These are phyloP conservation scores for Hydroisotoma schaefferi DNA, from an alignment of 2,888 invertebrate genomes.

Conservation along the genomic window DNA sequence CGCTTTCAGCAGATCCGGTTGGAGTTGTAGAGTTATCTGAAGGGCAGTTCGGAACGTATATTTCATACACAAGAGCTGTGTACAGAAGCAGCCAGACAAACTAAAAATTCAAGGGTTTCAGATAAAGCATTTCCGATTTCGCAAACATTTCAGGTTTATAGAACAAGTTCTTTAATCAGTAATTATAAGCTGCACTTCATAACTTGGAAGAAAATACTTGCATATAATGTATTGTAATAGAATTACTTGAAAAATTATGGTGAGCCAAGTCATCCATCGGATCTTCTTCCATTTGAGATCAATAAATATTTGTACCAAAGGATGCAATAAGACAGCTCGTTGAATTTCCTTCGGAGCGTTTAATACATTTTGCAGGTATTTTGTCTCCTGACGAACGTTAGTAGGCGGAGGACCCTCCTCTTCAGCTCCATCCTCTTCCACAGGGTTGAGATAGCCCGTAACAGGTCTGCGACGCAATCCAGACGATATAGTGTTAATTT, in stretches of 20 bases:
- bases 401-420: not conserved
- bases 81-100: slow-evolving; percentile 26
- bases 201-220: not conserved
- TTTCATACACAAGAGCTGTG: slow-evolving; percentile 28
- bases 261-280: slow-evolving; percentile 25
- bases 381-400: slow-evolving; percentile 22
- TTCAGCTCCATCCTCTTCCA: too few species aligned
- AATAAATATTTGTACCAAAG: slow-evolving; percentile 36
- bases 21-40: slow-evolving; percentile 13
- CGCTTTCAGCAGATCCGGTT: not conserved
- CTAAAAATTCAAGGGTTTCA: slow-evolving; percentile 19
- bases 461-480: slow-evolving; percentile 23
- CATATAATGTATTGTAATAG: not conserved
- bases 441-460: slow-evolving; percentile 27
- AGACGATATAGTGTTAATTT: not conserved
- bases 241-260: slow-evolving; percentile 29
- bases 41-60: slow-evolving; percentile 34
- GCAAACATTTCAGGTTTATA: too few species aligned
- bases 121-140: too few species aligned
- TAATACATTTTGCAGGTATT: slow-evolving; percentile 30
- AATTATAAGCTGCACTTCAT: too few species aligned
- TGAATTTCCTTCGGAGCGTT: slow-evolving; percentile 38
- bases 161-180: too few species aligned
- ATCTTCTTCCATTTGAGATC: slow-evolving; percentile 37
- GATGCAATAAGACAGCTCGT: slow-evolving; percentile 31